Base-by-base conservation (phyloP, 2,888 invertebrate species). In the Drosophila greeni region DNA sequence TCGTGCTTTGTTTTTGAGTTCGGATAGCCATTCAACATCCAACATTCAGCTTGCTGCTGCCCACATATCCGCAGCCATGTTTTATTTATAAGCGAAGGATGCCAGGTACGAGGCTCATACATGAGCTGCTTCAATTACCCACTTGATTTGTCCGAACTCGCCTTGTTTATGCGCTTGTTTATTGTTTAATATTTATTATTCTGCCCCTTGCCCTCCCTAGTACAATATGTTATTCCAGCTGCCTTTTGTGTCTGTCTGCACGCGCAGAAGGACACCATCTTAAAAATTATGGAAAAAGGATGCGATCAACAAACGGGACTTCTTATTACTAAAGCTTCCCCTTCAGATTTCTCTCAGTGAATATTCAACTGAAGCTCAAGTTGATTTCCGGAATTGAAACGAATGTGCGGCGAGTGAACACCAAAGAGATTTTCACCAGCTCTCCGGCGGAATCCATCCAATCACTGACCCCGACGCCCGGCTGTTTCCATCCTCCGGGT, bases 81-180 rank as follows among this genome's bases (percentile, higher is more conserved):
- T 75, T 78, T 83, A 83, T 83, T 83, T 83, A 83, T 81, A 69
- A 77, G 59, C 62, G 56, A 43, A 52, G 37, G 43, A 14, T 52
- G 26, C 51, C 53, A 45, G 66, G 49, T 56, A 29, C 23, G 36
- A 23, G 34, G 49, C 23, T 57, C 36, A 23, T 45, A 51, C 58
- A 66, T 52, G 45, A 36, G 64, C 43, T 42, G 58, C 53, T 43
- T 18, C 60, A 75, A 66, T 73, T 61, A 66, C 34, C 43, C 57
- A 75, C 67, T 65, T 52, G 43, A 82, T 82, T 77, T 59, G 42
- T 48, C 45, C 54, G 26, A 37, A 23, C 45, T 24, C 23, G 29
- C 24, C 58, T 73, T 67, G 64, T 75, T 67, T 59, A 58, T 67
- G 31, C 29, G 18, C 60, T 72, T 54, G 70, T 75, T 61, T 67